Evolutionary conservation across 2,113 vertebrate genomes (phyloP).

Genomic region (Forbesichthys agassizii): DNA sequence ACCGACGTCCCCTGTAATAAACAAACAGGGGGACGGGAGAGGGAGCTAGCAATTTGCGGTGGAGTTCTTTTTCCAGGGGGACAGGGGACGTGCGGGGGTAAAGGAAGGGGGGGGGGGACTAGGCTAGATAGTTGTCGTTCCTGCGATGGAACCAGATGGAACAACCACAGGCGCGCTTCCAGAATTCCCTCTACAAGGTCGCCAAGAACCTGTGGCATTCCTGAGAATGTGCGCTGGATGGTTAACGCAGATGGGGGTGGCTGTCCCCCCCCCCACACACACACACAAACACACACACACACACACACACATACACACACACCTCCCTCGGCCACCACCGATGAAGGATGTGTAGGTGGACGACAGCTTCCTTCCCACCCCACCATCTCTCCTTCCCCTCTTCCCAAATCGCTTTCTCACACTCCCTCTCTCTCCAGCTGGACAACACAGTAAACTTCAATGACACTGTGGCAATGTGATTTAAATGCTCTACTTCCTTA

Average conservation of each 20-base stretch:
- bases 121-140: too few relatives aligned
- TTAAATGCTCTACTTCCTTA: constrained; percentile 6
- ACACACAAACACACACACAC: too few relatives aligned
- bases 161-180: too few relatives aligned
- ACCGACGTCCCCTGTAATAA: constrained; percentile 47
- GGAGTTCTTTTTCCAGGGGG: constrained; percentile 21
- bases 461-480: constrained; percentile 32
- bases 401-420: neutral
- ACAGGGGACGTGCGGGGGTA: constrained; percentile 38
- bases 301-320: too few relatives aligned
- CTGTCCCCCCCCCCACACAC: neutral
- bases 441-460: constrained; percentile 33
- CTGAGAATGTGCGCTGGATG: constrained; percentile 21
- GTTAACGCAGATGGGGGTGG: neutral
- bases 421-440: constrained; percentile 39
- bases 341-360: constrained; percentile 55
- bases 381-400: neutral
- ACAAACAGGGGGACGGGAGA: constrained; percentile 31
- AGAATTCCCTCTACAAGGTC: too few relatives aligned
- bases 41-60: constrained; percentile 44
- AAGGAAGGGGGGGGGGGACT: too few relatives aligned
- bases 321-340: neutral
- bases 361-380: constrained; percentile 33
- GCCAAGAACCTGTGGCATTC: constrained; percentile 22
- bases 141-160: too few relatives aligned